Evolutionary conservation across 2,888 invertebrate species (phyloP), one percentile per base, ranked within the genome.

Genomic region (Caradrina kadenii): DNA sequence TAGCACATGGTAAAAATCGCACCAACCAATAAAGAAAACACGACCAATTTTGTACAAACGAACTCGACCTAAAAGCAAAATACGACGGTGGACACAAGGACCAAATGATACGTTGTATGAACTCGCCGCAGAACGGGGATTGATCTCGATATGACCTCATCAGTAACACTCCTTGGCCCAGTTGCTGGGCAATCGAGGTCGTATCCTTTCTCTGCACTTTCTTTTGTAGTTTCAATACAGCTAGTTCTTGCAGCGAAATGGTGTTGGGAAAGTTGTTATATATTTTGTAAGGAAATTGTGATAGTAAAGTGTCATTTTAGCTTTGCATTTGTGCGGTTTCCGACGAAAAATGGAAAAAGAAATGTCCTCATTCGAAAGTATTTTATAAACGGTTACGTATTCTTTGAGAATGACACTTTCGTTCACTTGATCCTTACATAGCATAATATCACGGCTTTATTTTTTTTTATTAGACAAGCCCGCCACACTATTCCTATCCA

Each of bases 131-230:
- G 53, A 53, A 45, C 58, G 72, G 42, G 65, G 65, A 54, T 63
- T 58, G 80, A 80, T 82, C 80, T 77, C 70, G 69, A 66, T 82
- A 69, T 61, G 69, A 48, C 70, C 73, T 80, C 83, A 76, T 81
- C 81, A 69, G 70, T 62, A 54, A 68, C 60, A 67, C 80, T 73
- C 69, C 77, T 72, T 82, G 80, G 77, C 77, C 80, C 67, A 76
- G 70, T 80, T 81, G 49, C 17, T 31, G 45, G 52, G 50, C 78
- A 71, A 80, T 78, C 66, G 66, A 59, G 78, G 83, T 70, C 80
- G 35, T 60, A 59, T 82, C 83, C 77, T 80, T 81, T 61, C 60
- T 59, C 52, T 68, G 42, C 73, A 62, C 53, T 76, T 76, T 67
- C 66, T 66, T 75, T 55, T 71, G 56, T 81, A 66, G 31, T 72